phyloP scores from a whole-genome alignment of 2,113 vertebrate species.

The Galbula dea region DNA sequence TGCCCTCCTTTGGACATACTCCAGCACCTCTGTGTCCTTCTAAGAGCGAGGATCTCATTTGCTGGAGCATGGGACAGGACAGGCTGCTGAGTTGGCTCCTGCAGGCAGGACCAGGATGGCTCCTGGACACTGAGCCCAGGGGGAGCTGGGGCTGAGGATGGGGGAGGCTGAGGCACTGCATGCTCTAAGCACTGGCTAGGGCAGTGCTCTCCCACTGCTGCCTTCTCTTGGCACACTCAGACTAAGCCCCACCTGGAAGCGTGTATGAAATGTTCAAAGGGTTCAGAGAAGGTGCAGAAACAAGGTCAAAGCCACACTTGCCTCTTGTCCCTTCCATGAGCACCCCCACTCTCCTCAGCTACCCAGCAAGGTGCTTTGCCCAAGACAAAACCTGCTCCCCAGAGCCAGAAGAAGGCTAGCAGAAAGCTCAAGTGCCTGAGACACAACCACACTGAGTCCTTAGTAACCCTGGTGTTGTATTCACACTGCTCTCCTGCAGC shows the following conservation, averaged over 20 bases:
- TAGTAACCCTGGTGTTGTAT: neutral
- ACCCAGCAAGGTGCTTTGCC: neutral
- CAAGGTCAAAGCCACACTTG: neutral
- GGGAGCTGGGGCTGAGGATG: no score
- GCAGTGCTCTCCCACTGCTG: neutral
- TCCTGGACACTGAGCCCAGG: neutral
- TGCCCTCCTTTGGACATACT: neutral
- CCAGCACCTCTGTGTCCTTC: neutral
- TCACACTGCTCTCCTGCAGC: neutral
- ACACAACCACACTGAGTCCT: neutral
- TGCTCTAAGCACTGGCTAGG: neutral
- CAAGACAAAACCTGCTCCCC: neutral
- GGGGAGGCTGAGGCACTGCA: fast-evolving
- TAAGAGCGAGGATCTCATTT: neutral
- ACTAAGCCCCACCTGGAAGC: neutral
- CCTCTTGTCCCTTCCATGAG: neutral
- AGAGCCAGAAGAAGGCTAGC: neutral
- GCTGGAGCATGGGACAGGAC: neutral
- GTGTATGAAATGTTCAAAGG: neutral
- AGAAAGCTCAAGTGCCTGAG: neutral
- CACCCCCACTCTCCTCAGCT: neutral
- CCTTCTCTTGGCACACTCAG: neutral
- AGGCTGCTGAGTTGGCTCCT: neutral
- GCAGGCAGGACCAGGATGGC: neutral
- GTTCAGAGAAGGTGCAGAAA: neutral